Evolutionary conservation across 2,888 invertebrate genomes (phyloP).

Genomic region (Pandemis corylana): DNA sequence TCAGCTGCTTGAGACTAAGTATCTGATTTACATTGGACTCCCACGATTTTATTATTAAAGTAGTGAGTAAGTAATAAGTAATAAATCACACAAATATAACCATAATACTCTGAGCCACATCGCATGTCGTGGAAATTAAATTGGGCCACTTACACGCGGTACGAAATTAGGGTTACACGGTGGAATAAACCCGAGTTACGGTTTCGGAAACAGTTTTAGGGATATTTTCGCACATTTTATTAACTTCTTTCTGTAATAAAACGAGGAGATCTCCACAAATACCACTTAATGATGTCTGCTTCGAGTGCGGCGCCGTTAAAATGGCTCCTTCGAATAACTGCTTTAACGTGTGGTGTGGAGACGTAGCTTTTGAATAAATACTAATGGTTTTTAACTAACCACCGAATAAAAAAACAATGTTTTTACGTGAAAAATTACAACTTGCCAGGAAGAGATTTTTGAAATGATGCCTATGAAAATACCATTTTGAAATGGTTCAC

Average conservation of each 20-base stretch:
- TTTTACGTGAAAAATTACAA: too few species aligned
- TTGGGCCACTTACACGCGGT: constrained; percentile 17
- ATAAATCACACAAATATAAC: not conserved
- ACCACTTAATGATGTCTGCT: constrained; percentile 52
- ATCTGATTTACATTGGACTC: not conserved
- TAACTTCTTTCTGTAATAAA: constrained; percentile 52
- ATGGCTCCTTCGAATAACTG: constrained; percentile 47
- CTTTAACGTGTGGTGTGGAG: constrained; percentile 24
- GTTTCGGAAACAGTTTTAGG: constrained; percentile 25
- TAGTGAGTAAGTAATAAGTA: constrained; percentile 1
- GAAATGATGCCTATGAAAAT: too few species aligned
- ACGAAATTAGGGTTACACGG: constrained; percentile 12
- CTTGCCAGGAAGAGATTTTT: too few species aligned
- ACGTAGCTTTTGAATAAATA: not conserved
- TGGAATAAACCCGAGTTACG: constrained; percentile 15
- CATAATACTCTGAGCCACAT: not conserved
- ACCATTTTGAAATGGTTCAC: too few species aligned
- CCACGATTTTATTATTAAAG: not conserved
- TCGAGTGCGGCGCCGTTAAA: constrained; percentile 61
- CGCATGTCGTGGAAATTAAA: constrained; percentile 15
- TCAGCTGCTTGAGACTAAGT: too few species aligned
- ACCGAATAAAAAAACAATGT: too few species aligned
- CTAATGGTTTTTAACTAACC: not conserved
- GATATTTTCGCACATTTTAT: constrained; percentile 54
- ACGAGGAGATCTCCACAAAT: constrained; percentile 49